Conservation (phyloP, 2,113 vertebrate genomes). For the Galeopterus variegatus region DNA sequence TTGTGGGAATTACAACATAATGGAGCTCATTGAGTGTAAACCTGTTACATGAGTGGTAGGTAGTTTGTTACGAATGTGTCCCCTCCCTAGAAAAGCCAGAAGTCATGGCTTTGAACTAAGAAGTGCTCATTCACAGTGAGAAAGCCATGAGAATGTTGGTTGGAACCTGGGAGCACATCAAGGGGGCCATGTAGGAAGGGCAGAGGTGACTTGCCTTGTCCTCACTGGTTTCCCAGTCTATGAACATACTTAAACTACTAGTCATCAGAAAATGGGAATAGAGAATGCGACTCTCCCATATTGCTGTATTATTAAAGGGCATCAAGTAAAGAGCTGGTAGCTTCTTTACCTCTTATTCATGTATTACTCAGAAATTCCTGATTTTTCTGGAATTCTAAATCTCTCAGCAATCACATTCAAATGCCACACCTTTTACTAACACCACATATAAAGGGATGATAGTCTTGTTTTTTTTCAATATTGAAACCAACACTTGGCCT, state of each 20-base stretch:
- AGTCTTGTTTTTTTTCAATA: not conserved
- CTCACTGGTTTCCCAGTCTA: not conserved
- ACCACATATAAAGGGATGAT: not conserved
- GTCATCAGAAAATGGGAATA: not conserved
- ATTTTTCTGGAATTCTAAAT: slow-evolving; percentile 56
- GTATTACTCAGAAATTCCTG: slow-evolving; percentile 33
- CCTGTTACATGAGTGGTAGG: not conserved
- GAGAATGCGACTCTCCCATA: not conserved
- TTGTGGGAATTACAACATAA: not conserved
- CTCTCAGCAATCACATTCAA: slow-evolving; percentile 23
- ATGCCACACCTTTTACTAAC: slow-evolving; percentile 3
- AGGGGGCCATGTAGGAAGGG: not conserved
- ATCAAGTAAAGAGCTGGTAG: not conserved
- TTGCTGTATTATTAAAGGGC: not conserved
- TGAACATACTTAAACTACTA: not conserved
- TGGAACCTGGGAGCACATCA: not conserved
- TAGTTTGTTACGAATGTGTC: not conserved
- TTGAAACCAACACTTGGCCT: slow-evolving; percentile 38
- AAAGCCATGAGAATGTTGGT: not conserved
- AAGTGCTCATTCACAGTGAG: not conserved
- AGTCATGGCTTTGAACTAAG: not conserved
- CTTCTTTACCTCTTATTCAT: not conserved
- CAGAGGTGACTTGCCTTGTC: not conserved
- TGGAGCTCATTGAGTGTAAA: not conserved
- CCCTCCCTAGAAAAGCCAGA: not conserved